Evolutionary conservation across 1,140 invertebrate species (phyloP).

Genomic region (Listronotus bonariensis): DNA sequence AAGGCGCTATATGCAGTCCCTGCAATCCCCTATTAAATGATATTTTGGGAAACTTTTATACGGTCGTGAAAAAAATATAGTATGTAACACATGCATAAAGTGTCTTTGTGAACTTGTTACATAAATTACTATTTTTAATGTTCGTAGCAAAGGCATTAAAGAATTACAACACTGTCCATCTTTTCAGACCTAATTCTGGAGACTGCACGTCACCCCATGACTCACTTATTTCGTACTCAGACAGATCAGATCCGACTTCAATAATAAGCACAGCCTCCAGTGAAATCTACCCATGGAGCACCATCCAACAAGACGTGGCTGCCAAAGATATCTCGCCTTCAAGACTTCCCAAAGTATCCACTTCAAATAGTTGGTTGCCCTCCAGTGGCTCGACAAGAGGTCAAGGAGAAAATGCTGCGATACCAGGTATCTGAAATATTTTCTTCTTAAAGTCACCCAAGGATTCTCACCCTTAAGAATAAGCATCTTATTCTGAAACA

Average conservation of each 20-base stretch:
- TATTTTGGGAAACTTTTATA: no score
- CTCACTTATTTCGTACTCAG: constrained; percentile 35
- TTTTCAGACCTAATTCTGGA: constrained; percentile 59
- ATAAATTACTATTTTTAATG: no score
- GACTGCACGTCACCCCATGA: constrained; percentile 55
- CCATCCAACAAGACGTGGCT: constrained; percentile 34
- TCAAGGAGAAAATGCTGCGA: constrained; percentile 3
- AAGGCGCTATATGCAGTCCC: no score
- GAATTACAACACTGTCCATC: background rate
- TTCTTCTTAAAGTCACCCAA: background rate
- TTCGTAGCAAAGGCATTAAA: no score
- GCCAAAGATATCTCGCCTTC: constrained; percentile 44
- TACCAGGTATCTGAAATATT: constrained; percentile 4
- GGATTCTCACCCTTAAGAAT: background rate
- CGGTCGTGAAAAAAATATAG: no score
- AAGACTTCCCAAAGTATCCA: constrained; percentile 40
- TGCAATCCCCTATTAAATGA: no score
- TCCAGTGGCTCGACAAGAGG: constrained; percentile 23
- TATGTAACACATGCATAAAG: no score
- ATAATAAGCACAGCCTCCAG: constrained; percentile 49
- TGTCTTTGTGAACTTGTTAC: no score
- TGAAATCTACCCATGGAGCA: constrained; percentile 52
- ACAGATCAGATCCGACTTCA: constrained; percentile 35
- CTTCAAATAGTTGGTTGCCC: constrained; percentile 44
- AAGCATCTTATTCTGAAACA: background rate